Evolutionary conservation across 2,888 invertebrate genomes (phyloP).

Genomic region (Eutolmus rufibarbis): DNA sequence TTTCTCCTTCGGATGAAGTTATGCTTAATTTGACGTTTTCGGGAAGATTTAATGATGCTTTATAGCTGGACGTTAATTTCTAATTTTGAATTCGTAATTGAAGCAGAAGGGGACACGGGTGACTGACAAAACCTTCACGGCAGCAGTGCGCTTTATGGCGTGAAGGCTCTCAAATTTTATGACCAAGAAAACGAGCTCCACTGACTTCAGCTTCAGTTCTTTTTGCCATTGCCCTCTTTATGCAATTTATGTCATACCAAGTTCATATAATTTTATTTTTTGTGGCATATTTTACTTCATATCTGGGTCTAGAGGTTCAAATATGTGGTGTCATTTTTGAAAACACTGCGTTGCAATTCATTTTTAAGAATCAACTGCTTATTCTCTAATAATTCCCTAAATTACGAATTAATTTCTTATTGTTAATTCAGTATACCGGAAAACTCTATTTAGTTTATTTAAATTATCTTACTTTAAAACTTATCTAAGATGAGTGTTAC

Average conservation of each 20-base stretch:
- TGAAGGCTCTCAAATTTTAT: not conserved
- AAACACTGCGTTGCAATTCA: not conserved
- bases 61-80: constrained; percentile 41
- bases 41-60: constrained; percentile 42
- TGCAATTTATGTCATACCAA: not conserved
- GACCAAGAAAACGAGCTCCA: not conserved
- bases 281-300: not conserved
- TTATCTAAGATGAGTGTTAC: too few relatives aligned
- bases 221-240: not conserved
- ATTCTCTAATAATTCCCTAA: not conserved
- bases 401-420: not conserved
- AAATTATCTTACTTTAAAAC: too few relatives aligned
- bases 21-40: constrained; percentile 42
- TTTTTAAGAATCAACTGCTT: not conserved
- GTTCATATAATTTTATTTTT: not conserved
- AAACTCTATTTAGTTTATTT: too few relatives aligned
- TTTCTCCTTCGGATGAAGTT: constrained; percentile 39
- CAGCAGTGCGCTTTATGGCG: not conserved
- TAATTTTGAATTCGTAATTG: constrained; percentile 39
- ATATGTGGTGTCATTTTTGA: not conserved
- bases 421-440: too few relatives aligned
- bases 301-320: not conserved
- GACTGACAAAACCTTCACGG: not conserved
- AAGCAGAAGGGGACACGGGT: constrained; percentile 13
- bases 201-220: not conserved